A percentile compares a stretch with the other conserved stretches of the same genome.
phyloP scores from a whole-genome alignment of 2,888 invertebrate species.

The Ceratothoa steindachneri region DNA sequence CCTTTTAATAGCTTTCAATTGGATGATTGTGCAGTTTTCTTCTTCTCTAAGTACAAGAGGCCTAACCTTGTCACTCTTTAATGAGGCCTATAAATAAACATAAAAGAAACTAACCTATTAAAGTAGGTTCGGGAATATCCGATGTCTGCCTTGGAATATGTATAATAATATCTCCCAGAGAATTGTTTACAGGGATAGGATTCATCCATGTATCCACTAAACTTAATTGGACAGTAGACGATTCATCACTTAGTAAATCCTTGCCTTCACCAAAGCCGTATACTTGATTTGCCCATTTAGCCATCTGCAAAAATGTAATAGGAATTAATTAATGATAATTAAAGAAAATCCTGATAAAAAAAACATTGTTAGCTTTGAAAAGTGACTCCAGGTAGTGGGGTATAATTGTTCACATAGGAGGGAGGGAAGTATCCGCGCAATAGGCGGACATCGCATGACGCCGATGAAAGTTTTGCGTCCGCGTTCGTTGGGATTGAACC shows the following conservation, averaged over 20 bases:
- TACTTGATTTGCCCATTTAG: constrained; percentile 37
- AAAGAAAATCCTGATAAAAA: background rate
- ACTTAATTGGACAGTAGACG: constrained; percentile 35
- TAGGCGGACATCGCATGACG: too few relatives aligned
- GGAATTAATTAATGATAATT: background rate
- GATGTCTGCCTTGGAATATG: constrained; percentile 30
- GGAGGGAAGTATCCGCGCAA: too few relatives aligned
- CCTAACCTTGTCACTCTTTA: too few relatives aligned
- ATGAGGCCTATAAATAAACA: background rate
- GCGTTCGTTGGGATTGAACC: too few relatives aligned
- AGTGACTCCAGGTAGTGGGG: too few relatives aligned
- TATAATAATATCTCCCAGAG: constrained; percentile 35
- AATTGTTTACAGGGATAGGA: constrained; percentile 32
- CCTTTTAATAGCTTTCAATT: too few relatives aligned
- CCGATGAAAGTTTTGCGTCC: too few relatives aligned
- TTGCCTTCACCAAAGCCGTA: constrained; percentile 39
- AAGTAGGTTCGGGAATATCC: constrained; percentile 17
- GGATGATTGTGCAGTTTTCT: too few relatives aligned
- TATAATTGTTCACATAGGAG: too few relatives aligned
- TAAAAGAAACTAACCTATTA: constrained; percentile 24
- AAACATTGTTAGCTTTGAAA: background rate
- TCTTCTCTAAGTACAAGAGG: too few relatives aligned
- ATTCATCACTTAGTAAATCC: constrained; percentile 32
- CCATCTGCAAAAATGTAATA: constrained; percentile 22
- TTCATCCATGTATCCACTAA: constrained; percentile 27